Percentiles rank a stretch among this genome's conserved stretches.
phyloP scores from a whole-genome alignment of 2,888 invertebrate genomes.

The Pammene fasciana region DNA sequence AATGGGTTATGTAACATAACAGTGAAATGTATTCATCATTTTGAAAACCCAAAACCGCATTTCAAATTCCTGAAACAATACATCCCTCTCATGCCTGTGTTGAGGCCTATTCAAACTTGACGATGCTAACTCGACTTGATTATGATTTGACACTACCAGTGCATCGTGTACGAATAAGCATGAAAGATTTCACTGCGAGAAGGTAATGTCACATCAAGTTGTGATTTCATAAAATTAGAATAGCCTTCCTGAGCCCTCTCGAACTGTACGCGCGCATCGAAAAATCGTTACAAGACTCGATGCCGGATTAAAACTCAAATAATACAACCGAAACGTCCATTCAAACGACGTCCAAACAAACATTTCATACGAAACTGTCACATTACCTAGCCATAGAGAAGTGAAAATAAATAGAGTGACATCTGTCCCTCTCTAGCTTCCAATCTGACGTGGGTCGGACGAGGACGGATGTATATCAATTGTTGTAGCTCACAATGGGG shows the following conservation, averaged over 20 bases:
- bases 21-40: slow-evolving; percentile 1
- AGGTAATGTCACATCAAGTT: not conserved
- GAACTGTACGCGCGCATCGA: slow-evolving; percentile 35
- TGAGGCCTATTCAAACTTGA: not conserved
- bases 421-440: slow-evolving; percentile 60
- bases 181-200: not conserved
- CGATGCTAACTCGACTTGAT: not conserved
- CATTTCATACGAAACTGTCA: slow-evolving; percentile 81
- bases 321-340: slow-evolving; percentile 66
- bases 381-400: slow-evolving; percentile 75
- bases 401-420: slow-evolving; percentile 75
- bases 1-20: not conserved
- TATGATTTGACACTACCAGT: not conserved
- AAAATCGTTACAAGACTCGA: slow-evolving; percentile 54
- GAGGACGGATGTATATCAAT: slow-evolving; percentile 73
- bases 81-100: not conserved
- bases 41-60: not conserved
- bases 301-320: slow-evolving; percentile 75
- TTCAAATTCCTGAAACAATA: slow-evolving; percentile 14
- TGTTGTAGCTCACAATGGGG: slow-evolving; percentile 76
- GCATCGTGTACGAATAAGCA: not conserved
- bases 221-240: not conserved
- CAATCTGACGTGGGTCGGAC: slow-evolving; percentile 53
- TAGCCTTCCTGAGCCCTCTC: not conserved
- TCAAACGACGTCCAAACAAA: slow-evolving; percentile 74